Percentiles rank a stretch among this genome's conserved stretches.
phyloP scores from a whole-genome alignment of 2,797 vertebrate genomes.

The Lutjanus campechanus region DNA sequence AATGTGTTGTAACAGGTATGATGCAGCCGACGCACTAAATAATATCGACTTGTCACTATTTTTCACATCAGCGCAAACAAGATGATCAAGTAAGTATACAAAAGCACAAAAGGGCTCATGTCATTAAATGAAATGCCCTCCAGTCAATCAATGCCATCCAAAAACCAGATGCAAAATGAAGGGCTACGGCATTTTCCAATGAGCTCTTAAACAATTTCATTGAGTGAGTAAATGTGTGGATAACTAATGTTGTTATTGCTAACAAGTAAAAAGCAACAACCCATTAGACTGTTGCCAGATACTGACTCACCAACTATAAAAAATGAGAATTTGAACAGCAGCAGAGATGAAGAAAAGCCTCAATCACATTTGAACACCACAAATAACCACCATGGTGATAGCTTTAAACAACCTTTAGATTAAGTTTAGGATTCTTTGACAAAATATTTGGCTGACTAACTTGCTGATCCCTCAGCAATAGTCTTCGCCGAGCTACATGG shows the following conservation, averaged over 20 bases:
- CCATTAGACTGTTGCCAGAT: not conserved
- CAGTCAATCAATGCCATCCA: not conserved
- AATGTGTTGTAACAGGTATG: not conserved
- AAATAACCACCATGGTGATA: not conserved
- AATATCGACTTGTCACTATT: not conserved
- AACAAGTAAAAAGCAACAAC: not conserved
- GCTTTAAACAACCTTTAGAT: not conserved
- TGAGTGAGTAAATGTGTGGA: not conserved
- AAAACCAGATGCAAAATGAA: not conserved
- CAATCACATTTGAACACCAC: not conserved
- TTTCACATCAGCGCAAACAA: not conserved
- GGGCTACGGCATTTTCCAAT: too few species aligned
- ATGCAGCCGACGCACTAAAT: not conserved
- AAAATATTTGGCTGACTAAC: not conserved
- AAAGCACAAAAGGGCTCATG: not conserved
- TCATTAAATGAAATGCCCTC: not conserved
- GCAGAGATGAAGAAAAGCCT: not conserved
- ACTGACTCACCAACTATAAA: not conserved
- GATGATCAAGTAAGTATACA: not conserved
- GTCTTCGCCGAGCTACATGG: not conserved
- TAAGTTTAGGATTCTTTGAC: not conserved
- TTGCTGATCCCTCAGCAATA: not conserved
- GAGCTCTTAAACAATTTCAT: too few species aligned
- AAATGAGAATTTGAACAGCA: not conserved
- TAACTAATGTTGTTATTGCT: not conserved